phyloP scores from a whole-genome alignment of 2,113 vertebrate genomes.

The Albula goreensis region DNA sequence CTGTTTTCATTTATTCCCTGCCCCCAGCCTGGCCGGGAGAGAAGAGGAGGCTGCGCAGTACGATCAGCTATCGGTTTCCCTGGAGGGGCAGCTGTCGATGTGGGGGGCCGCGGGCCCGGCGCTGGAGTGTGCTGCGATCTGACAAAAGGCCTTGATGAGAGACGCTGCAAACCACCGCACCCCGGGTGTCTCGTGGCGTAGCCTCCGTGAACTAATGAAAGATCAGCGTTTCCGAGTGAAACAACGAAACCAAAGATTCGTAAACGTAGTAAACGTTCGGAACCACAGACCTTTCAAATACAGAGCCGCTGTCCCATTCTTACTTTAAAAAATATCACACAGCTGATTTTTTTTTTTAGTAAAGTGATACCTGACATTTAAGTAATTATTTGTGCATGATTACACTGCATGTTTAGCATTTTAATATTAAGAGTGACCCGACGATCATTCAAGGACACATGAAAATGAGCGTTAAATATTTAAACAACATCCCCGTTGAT shows the following conservation, averaged over 20 bases:
- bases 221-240: conserved; percentile 10
- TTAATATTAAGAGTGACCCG: neutral
- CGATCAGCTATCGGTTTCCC: conserved; percentile 7
- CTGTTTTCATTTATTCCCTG: neutral
- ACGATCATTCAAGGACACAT: neutral
- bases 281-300: no score
- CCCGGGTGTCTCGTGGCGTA: neutral
- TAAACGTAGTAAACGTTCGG: neutral
- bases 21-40: neutral
- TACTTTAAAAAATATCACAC: no score
- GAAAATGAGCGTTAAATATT: neutral
- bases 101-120: neutral
- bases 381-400: neutral
- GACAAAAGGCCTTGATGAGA: conserved; percentile 19
- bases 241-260: neutral
- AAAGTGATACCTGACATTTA: neutral
- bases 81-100: neutral
- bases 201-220: neutral
- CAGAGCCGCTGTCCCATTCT: no score
- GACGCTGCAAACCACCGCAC: neutral
- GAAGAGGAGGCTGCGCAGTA: neutral
- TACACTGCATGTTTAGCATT: neutral
- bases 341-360: neutral
- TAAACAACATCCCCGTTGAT: neutral
- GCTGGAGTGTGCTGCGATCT: neutral